These are phyloP conservation scores for Athalia circularis DNA, from an alignment of 2,888 invertebrate species.

Conservation along the genomic window DNA sequence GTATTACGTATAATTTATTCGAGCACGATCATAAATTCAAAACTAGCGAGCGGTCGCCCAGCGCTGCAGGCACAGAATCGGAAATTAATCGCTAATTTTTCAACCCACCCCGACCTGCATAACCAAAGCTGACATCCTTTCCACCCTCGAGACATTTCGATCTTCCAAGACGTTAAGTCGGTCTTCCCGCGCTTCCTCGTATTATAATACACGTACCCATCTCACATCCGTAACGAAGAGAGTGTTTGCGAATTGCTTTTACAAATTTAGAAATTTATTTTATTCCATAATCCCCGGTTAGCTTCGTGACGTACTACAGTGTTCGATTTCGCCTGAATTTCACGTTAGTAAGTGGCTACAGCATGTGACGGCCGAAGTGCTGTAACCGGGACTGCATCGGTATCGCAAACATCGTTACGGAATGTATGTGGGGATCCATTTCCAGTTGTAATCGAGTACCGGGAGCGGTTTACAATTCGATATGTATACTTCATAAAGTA, in stretches of 20 bases:
- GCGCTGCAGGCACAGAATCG: conserved; percentile 5
- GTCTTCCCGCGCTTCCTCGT: too few species aligned
- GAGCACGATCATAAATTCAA: conserved; percentile 20
- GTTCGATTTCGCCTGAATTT: too few species aligned
- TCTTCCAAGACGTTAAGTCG: neutral
- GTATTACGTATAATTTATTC: conserved; percentile 19
- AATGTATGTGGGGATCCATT: conserved; percentile 11
- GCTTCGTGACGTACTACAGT: too few species aligned
- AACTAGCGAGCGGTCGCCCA: neutral
- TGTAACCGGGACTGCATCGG: neutral
- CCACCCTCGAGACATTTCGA: neutral
- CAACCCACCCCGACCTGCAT: neutral
- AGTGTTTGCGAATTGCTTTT: too few species aligned
- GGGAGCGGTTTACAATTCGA: too few species aligned
- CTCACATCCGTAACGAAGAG: too few species aligned
- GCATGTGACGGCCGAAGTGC: neutral
- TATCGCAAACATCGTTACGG: conserved; percentile 18
- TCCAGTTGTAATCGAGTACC: conserved; percentile 12
- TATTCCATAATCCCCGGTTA: too few species aligned
- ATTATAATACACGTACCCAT: too few species aligned
- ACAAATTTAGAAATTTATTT: too few species aligned
- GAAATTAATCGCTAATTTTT: conserved; percentile 31
- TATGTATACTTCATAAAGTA: neutral
- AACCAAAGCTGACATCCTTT: neutral
- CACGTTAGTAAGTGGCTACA: too few species aligned